phyloP scores from a whole-genome alignment of 1,140 invertebrate genomes.

The Bursaphelenchus mucronatus region DNA sequence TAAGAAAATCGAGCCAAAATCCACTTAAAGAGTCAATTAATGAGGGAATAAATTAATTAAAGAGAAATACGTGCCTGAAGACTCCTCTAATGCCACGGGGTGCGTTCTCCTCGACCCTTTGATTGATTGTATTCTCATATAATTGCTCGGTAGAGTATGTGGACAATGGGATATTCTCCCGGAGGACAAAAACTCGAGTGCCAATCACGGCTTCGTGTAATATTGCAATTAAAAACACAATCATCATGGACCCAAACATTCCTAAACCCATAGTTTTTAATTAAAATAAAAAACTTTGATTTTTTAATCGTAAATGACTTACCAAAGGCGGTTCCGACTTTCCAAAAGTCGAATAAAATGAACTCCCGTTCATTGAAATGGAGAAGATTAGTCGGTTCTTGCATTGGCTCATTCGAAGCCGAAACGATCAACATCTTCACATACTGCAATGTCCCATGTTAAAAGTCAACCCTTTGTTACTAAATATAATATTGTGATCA shows the following conservation, averaged over 20 bases:
- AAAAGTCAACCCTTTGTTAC: neutral
- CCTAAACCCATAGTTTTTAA: conserved; percentile 1
- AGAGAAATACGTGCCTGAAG: too few species aligned
- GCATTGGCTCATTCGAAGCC: conserved; percentile 2
- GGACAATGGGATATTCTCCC: neutral
- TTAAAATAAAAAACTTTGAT: conserved; percentile 9
- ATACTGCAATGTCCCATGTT: neutral
- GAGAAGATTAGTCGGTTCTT: conserved; percentile 16
- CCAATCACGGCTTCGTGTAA: conserved; percentile 6
- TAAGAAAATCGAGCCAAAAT: too few species aligned
- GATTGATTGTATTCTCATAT: too few species aligned
- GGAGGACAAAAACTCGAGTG: conserved; percentile 2
- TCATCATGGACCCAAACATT: conserved; percentile 1
- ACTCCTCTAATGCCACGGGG: too few species aligned
- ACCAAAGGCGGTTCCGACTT: neutral
- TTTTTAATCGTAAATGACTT: neutral
- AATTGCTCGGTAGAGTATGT: too few species aligned
- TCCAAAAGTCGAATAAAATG: conserved; percentile 6
- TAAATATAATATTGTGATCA: neutral
- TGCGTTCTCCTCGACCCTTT: too few species aligned
- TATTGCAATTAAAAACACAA: conserved; percentile 3
- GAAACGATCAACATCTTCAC: conserved; percentile 5
- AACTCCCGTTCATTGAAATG: conserved; percentile 14
- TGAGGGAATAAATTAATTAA: too few species aligned
- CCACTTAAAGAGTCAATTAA: too few species aligned